Evolutionary conservation across 2,113 vertebrate species (phyloP), one percentile per base, ranked within the genome.

Genomic region (Dipodomys ordii): DNA sequence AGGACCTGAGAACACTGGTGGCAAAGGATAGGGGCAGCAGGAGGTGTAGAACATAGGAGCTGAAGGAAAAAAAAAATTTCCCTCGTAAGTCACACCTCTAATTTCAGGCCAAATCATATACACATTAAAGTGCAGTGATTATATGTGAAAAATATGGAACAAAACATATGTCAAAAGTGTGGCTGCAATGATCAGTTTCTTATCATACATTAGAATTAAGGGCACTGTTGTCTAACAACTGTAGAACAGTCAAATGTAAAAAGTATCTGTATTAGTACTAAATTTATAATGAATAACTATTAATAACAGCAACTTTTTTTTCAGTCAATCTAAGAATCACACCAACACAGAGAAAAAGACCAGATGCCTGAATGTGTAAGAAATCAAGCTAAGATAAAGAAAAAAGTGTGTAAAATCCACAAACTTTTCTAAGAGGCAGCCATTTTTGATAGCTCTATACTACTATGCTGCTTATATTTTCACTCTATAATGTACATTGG

Each of bases 21-120:
- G 94, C 93, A 96, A 96, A 97, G 95, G 92, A 96, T 71, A 96
- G 96, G 96, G 96, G 94, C 94, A 96, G 97, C 91, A 96, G 96
- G 93, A 97, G 95, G 95, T 96, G 93, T 92, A 95, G 95, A 97
- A 97, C 92, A 96, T 73, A 95, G 95, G 81, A 94, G 94, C 96
- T 96, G 82, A 96, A 94, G 96, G 95, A 97, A 97, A 95, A 95
- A 95, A 92, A 95, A 87, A 94, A 94, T 96, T 90, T 94, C 94
- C 96, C 96, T 95, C 91, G 49, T 97, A 93, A 97, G 96, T 96
- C 79, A 95, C 94, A 93, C 87, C 93, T 95, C 87, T 96, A 85
- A 85, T 94, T 96, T 88, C 90, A 93, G 95, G 92, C 82, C 64
- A 81, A 95, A 95, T 88, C 80, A 96, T 80, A 96, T 35, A 96